These are phyloP conservation scores for Channallabes apus DNA, from an alignment of 2,797 vertebrate species.

Conservation along the genomic window DNA sequence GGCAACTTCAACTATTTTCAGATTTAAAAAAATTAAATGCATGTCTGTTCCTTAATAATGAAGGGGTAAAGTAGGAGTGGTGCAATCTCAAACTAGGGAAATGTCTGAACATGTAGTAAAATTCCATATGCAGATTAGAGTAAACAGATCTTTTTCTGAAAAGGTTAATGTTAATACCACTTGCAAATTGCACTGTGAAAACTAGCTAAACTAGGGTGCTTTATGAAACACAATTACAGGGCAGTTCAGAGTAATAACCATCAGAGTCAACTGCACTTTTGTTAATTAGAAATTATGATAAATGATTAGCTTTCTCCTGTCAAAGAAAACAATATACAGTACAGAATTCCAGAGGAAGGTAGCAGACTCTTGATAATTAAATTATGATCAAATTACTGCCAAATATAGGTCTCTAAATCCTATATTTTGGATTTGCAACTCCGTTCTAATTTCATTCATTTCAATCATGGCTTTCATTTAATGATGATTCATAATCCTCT, in stretches of 20 bases:
- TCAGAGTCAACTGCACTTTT: conserved; percentile 6
- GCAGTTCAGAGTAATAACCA: conserved; percentile 28
- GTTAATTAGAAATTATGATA: conserved; percentile 14
- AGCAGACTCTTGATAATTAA: conserved; percentile 2
- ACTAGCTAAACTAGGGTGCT: conserved; percentile 33
- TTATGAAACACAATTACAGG: conserved; percentile 12
- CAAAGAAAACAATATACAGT: neutral
- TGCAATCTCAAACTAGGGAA: conserved; percentile 7
- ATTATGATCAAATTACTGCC: conserved; percentile 3
- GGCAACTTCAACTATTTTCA: conserved; percentile 25
- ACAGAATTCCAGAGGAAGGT: neutral
- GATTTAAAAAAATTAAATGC: conserved; percentile 18
- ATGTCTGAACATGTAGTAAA: conserved; percentile 21
- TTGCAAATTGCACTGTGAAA: conserved; percentile 45
- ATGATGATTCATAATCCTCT: conserved; percentile 22
- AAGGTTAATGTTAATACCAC: neutral
- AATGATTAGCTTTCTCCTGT: neutral
- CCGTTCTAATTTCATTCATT: neutral
- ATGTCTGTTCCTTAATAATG: conserved; percentile 23
- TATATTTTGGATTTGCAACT: conserved; percentile 12
- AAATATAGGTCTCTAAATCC: neutral
- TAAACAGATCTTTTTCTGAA: conserved; percentile 8
- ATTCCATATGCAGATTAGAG: neutral
- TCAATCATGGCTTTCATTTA: neutral
- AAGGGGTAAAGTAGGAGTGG: neutral